These are phyloP conservation scores for Onthophagus sagittarius DNA, from an alignment of 2,888 invertebrate species.

Conservation along the genomic window DNA sequence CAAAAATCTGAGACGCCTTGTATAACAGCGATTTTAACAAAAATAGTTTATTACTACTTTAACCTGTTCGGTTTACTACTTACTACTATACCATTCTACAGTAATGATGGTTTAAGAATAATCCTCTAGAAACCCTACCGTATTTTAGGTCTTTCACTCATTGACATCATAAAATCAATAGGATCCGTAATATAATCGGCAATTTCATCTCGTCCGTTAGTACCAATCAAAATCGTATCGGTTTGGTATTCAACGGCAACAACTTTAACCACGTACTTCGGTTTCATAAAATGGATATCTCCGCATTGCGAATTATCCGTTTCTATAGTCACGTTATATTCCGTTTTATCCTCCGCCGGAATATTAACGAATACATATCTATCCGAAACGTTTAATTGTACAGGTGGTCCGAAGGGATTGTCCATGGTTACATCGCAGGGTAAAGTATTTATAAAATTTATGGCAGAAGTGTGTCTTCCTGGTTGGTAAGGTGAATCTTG, in stretches of 20 bases:
- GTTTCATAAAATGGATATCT: conserved; percentile 35
- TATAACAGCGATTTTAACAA: no score
- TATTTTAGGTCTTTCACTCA: conserved; percentile 60
- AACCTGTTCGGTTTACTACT: no score
- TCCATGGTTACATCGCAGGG: conserved; percentile 53
- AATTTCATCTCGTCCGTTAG: conserved; percentile 48
- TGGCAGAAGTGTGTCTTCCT: conserved; percentile 46
- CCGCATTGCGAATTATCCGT: conserved; percentile 41
- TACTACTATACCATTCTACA: no score
- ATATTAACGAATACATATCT: conserved; percentile 42
- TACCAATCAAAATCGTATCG: conserved; percentile 46
- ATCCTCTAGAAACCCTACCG: conserved; percentile 47
- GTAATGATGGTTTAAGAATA: no score
- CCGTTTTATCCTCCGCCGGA: conserved; percentile 38
- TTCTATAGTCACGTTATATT: conserved; percentile 40
- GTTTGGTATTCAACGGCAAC: conserved; percentile 42
- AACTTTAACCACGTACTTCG: conserved; percentile 35
- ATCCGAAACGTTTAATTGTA: conserved; percentile 38
- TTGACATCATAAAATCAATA: conserved; percentile 56
- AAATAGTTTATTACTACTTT: no score
- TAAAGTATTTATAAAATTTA: conserved; percentile 62
- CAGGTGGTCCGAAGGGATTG: conserved; percentile 38
- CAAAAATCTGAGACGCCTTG: no score
- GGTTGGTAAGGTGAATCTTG: conserved; percentile 48
- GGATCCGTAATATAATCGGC: conserved; percentile 55